Evolutionary conservation across 2,797 vertebrate species (phyloP).

Genomic region (Hyperoplus lanceolatus): DNA sequence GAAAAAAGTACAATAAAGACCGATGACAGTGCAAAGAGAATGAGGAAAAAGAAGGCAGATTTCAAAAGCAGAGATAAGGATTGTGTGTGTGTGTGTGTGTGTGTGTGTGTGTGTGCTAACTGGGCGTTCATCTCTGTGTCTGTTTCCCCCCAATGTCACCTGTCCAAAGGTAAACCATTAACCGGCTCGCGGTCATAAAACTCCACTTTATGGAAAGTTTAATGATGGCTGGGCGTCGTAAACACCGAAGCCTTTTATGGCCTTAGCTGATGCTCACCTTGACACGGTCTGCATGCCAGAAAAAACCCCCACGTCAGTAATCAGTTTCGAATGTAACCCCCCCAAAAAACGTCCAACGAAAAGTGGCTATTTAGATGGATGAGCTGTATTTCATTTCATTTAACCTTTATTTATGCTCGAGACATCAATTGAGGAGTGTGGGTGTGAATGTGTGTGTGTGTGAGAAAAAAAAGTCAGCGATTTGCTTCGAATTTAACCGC

Average conservation of each 20-base stretch:
- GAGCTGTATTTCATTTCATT: too few relatives aligned
- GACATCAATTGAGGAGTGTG: too few relatives aligned
- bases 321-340: background rate
- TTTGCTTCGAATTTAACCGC: too few relatives aligned
- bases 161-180: constrained; percentile 75
- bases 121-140: constrained; percentile 51
- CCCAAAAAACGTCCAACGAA: background rate
- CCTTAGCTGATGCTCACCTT: constrained; percentile 52
- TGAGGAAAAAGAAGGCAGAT: background rate
- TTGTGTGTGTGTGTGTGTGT: constrained; percentile 6
- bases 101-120: constrained; percentile 36
- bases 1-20: background rate
- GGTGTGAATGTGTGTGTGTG: too few relatives aligned
- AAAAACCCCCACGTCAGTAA: background rate
- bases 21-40: background rate
- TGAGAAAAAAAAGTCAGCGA: too few relatives aligned
- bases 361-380: background rate
- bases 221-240: constrained; percentile 66
- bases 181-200: constrained; percentile 66
- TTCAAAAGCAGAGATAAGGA: constrained; percentile 16
- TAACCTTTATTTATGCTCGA: too few relatives aligned
- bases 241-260: constrained; percentile 62
- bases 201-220: constrained; percentile 76
- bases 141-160: constrained; percentile 65
- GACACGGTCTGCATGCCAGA: constrained; percentile 56